Evolutionary conservation across 2,888 invertebrate genomes (phyloP), one percentile per base, ranked within the genome.

Genomic region (Callyntrura sp.): DNA sequence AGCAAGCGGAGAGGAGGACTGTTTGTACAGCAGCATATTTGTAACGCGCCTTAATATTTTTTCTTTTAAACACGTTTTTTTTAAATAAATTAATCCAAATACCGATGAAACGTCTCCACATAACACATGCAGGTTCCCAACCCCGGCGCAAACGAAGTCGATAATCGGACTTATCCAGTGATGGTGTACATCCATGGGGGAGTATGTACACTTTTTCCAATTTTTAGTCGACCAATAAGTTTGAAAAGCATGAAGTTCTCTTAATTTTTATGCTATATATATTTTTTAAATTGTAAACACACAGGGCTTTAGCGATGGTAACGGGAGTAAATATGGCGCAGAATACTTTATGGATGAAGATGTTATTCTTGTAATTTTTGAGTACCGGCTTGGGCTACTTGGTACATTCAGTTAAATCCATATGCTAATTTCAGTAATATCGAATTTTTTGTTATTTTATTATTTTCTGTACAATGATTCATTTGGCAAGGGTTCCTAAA

Each of bases 281-380:
- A 70, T 3, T 35, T 17, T 8, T 35, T 9, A 35, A 43, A 9
- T 28, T 14, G 5, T 48, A 11, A 48, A 20, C 20, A 35, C 5
- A 28, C 62, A 81, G 85, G 90, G 90, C 0, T 90, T 85, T 14
- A 6, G 23, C 0, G 85, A 65, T 57, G 92, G 92, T 2, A 92
- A 92, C 23, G 91, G 91, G 17, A 90, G 90, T 43, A 70, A 89
- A 17, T 92, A 91, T 57, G 91, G 91, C 2, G 81, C 86, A 17
- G 88, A 91, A 14, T 92, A 92, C 57, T 90, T 92, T 48, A 91
- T 91, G 91, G 92, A 92, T 51, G 90, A 91, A 85, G 85, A 92
- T 78, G 88, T 88, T 3, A 78, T 92, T 8, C 57, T 92, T 1
- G 43, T 92, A 1, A 92, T 86, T 0, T 86, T 92, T 45, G 65